Base-by-base conservation (phyloP, 2,888 invertebrate species). In the Bombylius discolor region DNA sequence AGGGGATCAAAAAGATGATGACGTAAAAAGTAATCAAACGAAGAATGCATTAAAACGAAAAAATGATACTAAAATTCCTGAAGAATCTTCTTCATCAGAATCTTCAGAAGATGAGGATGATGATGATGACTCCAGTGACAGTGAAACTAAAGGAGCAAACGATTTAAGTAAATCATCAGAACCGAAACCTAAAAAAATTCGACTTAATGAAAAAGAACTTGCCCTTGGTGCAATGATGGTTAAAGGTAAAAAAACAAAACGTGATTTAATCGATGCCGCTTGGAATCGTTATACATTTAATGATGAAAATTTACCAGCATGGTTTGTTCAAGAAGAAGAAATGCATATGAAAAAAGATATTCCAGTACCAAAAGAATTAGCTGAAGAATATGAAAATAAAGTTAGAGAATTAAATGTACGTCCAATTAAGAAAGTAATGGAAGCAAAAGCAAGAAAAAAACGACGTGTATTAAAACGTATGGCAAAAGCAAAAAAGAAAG, bases 371-470 rank as follows among this genome's bases (percentile, higher is more conserved):
- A 86, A 88, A 75, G 87, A 87, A 72, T 77, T 90, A 55, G 83
- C 90, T 0, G 83, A 88, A 47, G 89, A 94, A 66, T 97, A 97
- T 71, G 84, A 86, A 64, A 87, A 87, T 62, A 81, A 83, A 64
- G 74, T 88, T 13, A 80, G 85, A 70, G 96, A 94, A 62, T 83
- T 99, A 46, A 93, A 99, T 74, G 89, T 88, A 0, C 80, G 95
- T 59, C 95, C 99, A 13, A 95, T 98, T 60, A 99, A 98, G 77
- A 99, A 99, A 76, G 90, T 99, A 0, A 83, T 95, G 63, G 96
- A 99, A 77, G 99, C 99, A 0, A 98, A 95, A 76, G 94, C 95
- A 0, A 84, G 99, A 56, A 99, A 98, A 81, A 95, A 96, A 85
- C 87, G 85, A 73, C 87, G 93, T 62, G 85, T 89, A 60, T 71